Base-by-base conservation (phyloP, 1,140 invertebrate species). In the Potamilus streckersoni region DNA sequence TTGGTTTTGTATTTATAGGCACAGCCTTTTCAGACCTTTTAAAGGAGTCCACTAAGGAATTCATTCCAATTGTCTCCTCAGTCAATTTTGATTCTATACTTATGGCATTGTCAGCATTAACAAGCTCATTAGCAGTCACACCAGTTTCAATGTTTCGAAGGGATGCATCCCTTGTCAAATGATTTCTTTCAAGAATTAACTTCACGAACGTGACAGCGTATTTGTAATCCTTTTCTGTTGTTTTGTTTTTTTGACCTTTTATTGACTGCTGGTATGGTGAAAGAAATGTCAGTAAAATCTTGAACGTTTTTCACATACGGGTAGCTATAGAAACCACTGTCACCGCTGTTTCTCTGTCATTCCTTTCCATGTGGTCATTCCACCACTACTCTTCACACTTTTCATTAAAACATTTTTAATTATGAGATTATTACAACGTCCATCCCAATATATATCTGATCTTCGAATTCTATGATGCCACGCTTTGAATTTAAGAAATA, bases 261-360 rank as follows among this genome's bases (percentile, higher is more conserved):
- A 70, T 73, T 49, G 75, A 75, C 58, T 79, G 77, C 61, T 79
- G 73, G 17, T 79, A 90, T 31, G 19, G 68, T 55, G 3, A 66
- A 0, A 5, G 72, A 49, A 58, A 76, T 63, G 12, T 71, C 60
- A 12, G 66, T 27, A 79, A 79, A 83, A 69, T 83, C 56, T 63
- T 75, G 79, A 0, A 73, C 83, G 57, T 79, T 69, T 74, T 83
- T 82, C n/a, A n/a, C 82, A 65, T 62, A 56, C 63, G 4, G 81
- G 60, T 38, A 80, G 81, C 31, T 64, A n/a, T 38, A 57, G 31
- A 6, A 83, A 20, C 19, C 73, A 80, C 38, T 73, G 74, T 31
- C 2, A 20, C 83, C 49, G 68, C 71, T 79, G 17, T 78, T 62
- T 64, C 74, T 67, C 55, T 78, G 79, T 60, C 79, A 69, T 13